A percentile compares a stretch with the other conserved stretches of the same genome.
These are phyloP conservation scores for Macrosteles quadrilineatus DNA, from an alignment of 1,140 invertebrate genomes.

Conservation along the genomic window DNA sequence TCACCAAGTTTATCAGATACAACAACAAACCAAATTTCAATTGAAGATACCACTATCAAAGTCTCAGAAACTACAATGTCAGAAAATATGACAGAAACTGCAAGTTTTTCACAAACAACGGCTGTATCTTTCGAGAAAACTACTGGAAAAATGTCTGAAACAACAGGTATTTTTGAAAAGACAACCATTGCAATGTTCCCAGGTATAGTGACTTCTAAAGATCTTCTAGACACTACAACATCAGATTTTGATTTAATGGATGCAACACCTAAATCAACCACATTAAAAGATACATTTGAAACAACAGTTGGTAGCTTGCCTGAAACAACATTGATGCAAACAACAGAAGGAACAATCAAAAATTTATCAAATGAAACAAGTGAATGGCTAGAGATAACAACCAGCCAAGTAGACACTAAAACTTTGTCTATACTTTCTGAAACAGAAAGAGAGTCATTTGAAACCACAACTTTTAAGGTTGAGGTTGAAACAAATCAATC, in stretches of 20 bases:
- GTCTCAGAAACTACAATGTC: not conserved
- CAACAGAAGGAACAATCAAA: too few relatives aligned
- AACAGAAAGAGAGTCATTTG: too few relatives aligned
- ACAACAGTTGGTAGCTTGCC: conserved; percentile 5
- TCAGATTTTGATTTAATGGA: conserved; percentile 19
- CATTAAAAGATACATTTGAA: not conserved
- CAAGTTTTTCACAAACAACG: too few relatives aligned
- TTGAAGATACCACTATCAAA: not conserved
- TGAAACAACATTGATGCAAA: conserved; percentile 3
- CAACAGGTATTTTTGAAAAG: conserved; percentile 4
- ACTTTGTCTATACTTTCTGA: too few relatives aligned
- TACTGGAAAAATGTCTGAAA: not conserved
- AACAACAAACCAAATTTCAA: not conserved
- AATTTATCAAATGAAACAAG: too few relatives aligned
- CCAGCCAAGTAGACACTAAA: too few relatives aligned
- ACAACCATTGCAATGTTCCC: conserved; percentile 17
- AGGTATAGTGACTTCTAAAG: conserved; percentile 32
- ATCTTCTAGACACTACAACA: conserved; percentile 32
- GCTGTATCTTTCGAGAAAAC: not conserved
- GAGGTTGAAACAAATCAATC: too few relatives aligned
- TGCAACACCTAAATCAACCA: not conserved
- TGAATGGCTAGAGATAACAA: too few relatives aligned
- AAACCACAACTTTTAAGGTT: too few relatives aligned
- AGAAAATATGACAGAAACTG: not conserved
- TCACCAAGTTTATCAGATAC: not conserved